phyloP scores from a whole-genome alignment of 1,140 invertebrate species.

The Nymphalis io region DNA sequence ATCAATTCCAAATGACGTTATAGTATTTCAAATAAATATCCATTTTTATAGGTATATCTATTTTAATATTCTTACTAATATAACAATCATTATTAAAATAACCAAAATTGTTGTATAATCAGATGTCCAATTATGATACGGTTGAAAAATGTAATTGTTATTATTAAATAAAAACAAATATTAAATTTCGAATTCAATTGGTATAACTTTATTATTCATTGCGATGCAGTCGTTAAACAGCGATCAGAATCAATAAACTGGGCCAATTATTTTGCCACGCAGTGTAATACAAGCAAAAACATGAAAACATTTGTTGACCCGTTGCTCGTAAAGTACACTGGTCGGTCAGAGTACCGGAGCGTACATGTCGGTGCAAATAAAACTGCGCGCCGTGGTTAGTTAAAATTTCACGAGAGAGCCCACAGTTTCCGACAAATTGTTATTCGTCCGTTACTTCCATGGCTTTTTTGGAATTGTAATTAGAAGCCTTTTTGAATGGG shows the following conservation, averaged over 20 bases:
- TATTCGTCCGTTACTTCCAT: conserved; percentile 39
- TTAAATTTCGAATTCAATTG: conserved; percentile 5
- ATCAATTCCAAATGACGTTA: too few species aligned
- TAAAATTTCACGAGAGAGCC: conserved; percentile 56
- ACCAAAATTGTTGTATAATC: neutral
- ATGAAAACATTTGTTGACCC: conserved; percentile 21
- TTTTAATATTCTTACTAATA: too few species aligned
- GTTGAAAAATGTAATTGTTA: neutral
- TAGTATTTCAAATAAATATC: too few species aligned
- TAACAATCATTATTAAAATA: too few species aligned
- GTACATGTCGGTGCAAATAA: conserved; percentile 50
- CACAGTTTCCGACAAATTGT: conserved; percentile 42
- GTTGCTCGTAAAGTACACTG: conserved; percentile 20
- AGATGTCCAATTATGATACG: neutral
- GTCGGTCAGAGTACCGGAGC: conserved; percentile 20
- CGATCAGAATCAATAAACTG: conserved; percentile 37
- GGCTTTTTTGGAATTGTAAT: conserved; percentile 30
- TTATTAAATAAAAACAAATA: conserved; percentile 5
- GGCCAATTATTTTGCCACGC: conserved; percentile 41
- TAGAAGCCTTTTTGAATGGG: conserved; percentile 33
- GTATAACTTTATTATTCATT: conserved; percentile 26
- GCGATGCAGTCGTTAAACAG: conserved; percentile 33
- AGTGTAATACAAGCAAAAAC: conserved; percentile 33
- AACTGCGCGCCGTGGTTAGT: conserved; percentile 48
- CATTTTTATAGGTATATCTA: too few species aligned